phyloP scores from a whole-genome alignment of 2,797 vertebrate genomes.

The Ciconia nigra region DNA sequence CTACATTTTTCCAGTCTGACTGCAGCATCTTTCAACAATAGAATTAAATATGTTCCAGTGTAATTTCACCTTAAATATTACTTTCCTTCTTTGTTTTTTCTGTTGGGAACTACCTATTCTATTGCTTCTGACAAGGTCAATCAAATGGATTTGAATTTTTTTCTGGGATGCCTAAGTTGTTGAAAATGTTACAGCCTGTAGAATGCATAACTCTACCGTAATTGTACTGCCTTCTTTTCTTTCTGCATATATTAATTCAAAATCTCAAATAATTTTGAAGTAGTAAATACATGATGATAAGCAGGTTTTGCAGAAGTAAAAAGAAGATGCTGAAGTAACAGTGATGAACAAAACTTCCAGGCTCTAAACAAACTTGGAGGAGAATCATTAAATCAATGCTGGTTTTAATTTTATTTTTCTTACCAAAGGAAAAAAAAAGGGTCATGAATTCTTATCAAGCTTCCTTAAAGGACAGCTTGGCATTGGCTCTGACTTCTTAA shows the following conservation, averaged over 20 bases:
- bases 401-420: conserved; percentile 65
- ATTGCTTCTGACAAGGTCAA: neutral
- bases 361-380: conserved; percentile 17
- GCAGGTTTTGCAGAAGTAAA: neutral
- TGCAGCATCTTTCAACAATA: neutral
- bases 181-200: neutral
- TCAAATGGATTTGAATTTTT: neutral
- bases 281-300: neutral
- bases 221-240: neutral
- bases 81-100: neutral
- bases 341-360: conserved; percentile 29
- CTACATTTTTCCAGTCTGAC: neutral
- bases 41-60: neutral
- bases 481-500: conserved; percentile 72
- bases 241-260: neutral
- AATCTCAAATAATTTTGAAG: neutral
- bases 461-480: conserved; percentile 72
- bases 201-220: neutral
- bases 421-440: conserved; percentile 22
- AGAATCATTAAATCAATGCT: conserved; percentile 61
- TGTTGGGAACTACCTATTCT: neutral
- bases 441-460: conserved; percentile 67
- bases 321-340: neutral
- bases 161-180: neutral
- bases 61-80: neutral